Conservation (phyloP, 2,113 vertebrate species). For the Nyctibius bracteatus region DNA sequence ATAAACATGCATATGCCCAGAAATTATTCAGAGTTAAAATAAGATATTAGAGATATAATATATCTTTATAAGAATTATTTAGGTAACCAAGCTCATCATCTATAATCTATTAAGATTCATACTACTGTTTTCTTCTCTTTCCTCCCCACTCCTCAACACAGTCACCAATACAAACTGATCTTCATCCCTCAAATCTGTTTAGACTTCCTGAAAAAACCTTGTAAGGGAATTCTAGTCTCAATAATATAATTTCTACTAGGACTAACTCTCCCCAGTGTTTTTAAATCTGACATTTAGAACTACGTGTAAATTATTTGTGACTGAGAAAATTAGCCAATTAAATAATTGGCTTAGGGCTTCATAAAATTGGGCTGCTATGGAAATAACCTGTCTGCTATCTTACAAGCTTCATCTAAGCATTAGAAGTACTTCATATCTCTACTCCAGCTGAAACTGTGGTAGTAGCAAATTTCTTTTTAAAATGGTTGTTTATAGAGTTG, state of each 20-base stretch:
- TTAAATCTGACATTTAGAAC: conserved; percentile 53
- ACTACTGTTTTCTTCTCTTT: background rate
- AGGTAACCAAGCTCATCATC: background rate
- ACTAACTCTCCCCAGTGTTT: conserved; percentile 39
- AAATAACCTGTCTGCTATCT: conserved; percentile 45
- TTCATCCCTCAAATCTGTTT: background rate
- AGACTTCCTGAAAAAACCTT: background rate
- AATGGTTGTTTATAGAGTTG: background rate
- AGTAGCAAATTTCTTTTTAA: background rate
- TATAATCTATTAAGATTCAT: background rate
- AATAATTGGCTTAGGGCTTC: conserved; percentile 63
- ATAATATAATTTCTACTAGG: conserved; percentile 23
- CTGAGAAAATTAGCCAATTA: conserved; percentile 63
- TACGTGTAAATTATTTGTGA: conserved; percentile 58
- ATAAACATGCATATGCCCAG: rapidly evolving
- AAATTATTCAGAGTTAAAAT: background rate
- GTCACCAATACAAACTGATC: background rate
- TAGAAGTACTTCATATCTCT: conserved; percentile 5
- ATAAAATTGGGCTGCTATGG: conserved; percentile 56
- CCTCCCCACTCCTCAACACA: background rate
- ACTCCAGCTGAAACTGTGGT: background rate
- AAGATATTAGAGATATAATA: background rate
- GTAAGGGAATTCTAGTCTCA: conserved; percentile 14
- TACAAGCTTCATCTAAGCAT: conserved; percentile 4
- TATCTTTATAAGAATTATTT: background rate